Evolutionary conservation across 2,888 invertebrate genomes (phyloP), one percentile per base, ranked within the genome.

Genomic region (Plagodis dolabraria): DNA sequence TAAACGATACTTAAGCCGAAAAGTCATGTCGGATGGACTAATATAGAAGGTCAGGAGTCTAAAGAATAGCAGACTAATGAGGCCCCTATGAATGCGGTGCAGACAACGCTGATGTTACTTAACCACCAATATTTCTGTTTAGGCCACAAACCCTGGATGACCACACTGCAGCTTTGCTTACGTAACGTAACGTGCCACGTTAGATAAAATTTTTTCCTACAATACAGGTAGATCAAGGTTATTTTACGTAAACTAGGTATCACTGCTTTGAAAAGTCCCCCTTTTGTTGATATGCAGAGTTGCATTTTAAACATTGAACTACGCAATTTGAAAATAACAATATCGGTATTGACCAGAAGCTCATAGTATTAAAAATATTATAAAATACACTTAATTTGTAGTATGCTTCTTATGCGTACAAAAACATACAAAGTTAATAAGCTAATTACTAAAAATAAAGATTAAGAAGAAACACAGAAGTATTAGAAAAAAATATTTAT

Each of bases 31-130:
- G 50, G 52, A 53, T 57, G 57, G 48, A 52, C 61, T 53, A 53
- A 53, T 53, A 47, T 33, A 40, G 49, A 54, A 56, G 65, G 62
- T 53, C 58, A 55, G 11, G 10, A 10, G 33, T 8, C 42, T 52
- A 60, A 57, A 62, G 47, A 63, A 50, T 47, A 63, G 38, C 51
- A 47, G 45, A 22, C 22, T 61, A 64, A 67, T 57, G 57, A 67
- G 59, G 66, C 64, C 57, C 65, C 61, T 76, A 74, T 73, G 67
- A 76, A 79, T 79, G 75, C 79, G 63, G 47, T 60, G 59, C 74
- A 36, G 42, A 9, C 45, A 67, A 61, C 69, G 12, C 52, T 67
- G 12, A 11, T 51, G 63, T 83, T 83, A 74, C 79, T 38, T 64
- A 79, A 83, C 63, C 60, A 55, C 53, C 57, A 57, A 69, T 72